These are phyloP conservation scores for Thamnophis elegans DNA, from an alignment of 2,797 vertebrate species.

Conservation along the genomic window DNA sequence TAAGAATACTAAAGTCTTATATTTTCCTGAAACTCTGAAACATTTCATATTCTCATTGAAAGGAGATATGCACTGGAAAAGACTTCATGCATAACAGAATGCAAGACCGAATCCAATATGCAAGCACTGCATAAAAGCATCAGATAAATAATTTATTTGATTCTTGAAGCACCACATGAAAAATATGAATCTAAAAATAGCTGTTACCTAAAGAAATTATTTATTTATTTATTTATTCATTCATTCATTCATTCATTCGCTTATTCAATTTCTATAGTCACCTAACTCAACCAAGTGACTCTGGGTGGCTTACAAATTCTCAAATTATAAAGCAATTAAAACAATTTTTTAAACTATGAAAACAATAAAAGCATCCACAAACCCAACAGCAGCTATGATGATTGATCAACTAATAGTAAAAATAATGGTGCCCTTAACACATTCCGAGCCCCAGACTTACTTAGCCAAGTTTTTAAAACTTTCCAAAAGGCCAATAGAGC, in stretches of 20 bases:
- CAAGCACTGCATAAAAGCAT: background rate
- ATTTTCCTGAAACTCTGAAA: background rate
- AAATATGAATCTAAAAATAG: constrained; percentile 18
- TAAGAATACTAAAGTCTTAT: constrained; percentile 2
- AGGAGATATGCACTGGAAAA: background rate
- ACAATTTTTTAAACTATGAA: background rate
- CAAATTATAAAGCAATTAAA: background rate
- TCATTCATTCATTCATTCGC: background rate
- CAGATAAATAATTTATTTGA: constrained; percentile 37
- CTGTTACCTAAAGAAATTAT: background rate
- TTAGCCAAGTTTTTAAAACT: background rate
- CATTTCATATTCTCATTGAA: background rate
- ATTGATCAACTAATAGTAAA: background rate
- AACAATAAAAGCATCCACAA: background rate
- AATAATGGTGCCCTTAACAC: background rate
- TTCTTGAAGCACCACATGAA: constrained; percentile 36
- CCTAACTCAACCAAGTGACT: background rate
- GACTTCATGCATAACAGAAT: constrained; percentile 7
- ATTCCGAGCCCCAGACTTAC: background rate
- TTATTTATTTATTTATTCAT: background rate
- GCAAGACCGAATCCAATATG: background rate
- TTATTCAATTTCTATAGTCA: background rate
- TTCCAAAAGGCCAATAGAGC: background rate
- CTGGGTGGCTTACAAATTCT: background rate
- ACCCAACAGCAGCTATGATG: background rate